These are phyloP conservation scores for Amphiprion ocellaris DNA, from an alignment of 2,113 vertebrate species.

Conservation along the genomic window DNA sequence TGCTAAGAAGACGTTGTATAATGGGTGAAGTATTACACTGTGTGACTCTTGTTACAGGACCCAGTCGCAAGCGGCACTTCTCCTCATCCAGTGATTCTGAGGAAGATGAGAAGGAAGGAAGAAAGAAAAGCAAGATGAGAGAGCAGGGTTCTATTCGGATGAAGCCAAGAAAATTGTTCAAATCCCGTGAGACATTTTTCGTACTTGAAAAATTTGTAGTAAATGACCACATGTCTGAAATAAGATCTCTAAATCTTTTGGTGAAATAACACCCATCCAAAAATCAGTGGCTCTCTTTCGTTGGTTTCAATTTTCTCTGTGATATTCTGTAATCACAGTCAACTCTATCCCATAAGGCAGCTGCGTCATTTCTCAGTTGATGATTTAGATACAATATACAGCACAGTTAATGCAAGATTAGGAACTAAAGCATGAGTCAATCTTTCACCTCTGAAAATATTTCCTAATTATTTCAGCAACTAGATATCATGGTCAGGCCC, in stretches of 20 bases:
- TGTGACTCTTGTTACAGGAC: conserved; percentile 52
- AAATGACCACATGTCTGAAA: neutral
- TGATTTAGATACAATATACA: neutral
- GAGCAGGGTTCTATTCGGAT: conserved; percentile 60
- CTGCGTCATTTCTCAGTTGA: neutral
- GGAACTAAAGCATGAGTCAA: neutral
- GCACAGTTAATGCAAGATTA: neutral
- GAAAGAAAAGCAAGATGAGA: conserved; percentile 66
- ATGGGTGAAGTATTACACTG: no score
- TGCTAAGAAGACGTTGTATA: no score
- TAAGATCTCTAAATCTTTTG: neutral
- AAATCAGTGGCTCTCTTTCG: neutral
- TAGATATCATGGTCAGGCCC: neutral
- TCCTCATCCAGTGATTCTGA: conserved; percentile 62
- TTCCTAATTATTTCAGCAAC: conserved; percentile 15
- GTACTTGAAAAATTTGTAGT: neutral
- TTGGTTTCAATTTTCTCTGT: neutral
- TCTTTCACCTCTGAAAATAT: neutral
- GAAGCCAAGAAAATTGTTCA: conserved; percentile 83
- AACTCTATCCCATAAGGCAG: neutral
- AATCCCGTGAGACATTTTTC: conserved; percentile 64
- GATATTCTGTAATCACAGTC: neutral
- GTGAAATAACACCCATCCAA: neutral
- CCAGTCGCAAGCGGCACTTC: conserved; percentile 59
- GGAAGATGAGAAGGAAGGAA: conserved; percentile 60